Evolutionary conservation across 2,888 invertebrate genomes (phyloP), one percentile per base, ranked within the genome.

Genomic region (Apamea anceps): DNA sequence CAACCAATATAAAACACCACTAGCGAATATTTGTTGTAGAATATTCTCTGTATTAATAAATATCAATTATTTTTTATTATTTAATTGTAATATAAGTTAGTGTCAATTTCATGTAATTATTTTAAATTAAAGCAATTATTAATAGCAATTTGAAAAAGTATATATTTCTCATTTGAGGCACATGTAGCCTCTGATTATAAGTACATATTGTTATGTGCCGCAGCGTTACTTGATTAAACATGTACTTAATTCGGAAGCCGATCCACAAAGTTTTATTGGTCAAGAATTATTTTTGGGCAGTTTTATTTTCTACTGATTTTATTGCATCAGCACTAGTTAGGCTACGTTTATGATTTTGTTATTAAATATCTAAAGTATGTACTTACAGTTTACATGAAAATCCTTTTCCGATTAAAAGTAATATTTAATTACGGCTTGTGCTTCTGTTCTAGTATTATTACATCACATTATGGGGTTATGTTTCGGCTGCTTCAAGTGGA

Each of bases 1-100:
- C 95, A 95, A 95, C 88, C 90, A 89, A 90, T 91, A 91, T 88
- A 90, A 91, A 93, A 93, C 91, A 94, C 91, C 92, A 93, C 88
- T 93, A 94, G 91, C 87, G 95, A 95, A 95, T 96, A 96, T 96
- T 95, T 95, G 95, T 96, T 95, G 93, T 96, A 95, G 93, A 95
- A 95, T 96, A 95, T 95, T 95, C 95, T 92, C 89, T 90, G 89
- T 90, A 88, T 85, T 84, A 84, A 90, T 88, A 90, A 88, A 91
- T 90, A 89, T 91, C 90, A 91, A 92, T 92, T 91, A 90, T 91
- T 91, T 91, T 91, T 86, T 89, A 89, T 89, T 90, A 89, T 90
- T 91, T 91, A 90, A 88, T 80, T 89, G 86, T 89, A 88, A 87
- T 86, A 87, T 91, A 90, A 88, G 89, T 89, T 90, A 85, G 88